Conservation (phyloP, 2,888 invertebrate species). For the Agrilus cyanescens region DNA sequence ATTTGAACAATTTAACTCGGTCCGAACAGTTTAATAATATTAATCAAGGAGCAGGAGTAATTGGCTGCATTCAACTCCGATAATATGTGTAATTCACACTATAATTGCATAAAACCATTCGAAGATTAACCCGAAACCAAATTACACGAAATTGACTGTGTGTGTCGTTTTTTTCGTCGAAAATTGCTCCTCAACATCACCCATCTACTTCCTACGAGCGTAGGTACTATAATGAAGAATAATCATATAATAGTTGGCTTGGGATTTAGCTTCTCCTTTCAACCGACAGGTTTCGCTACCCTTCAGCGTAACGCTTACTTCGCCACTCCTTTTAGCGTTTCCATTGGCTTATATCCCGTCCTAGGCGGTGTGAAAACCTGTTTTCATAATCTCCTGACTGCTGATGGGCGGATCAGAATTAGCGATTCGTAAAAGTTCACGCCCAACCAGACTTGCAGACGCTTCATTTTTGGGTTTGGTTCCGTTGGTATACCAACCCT, state of each 20-base stretch:
- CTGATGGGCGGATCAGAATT: slow-evolving; percentile 2
- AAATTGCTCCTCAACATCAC: slow-evolving; percentile 34
- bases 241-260: slow-evolving; percentile 40
- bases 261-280: slow-evolving; percentile 30
- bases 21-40: slow-evolving; percentile 15
- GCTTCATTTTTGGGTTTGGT: slow-evolving; percentile 35
- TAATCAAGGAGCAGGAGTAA: slow-evolving; percentile 20
- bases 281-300: slow-evolving; percentile 34
- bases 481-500: slow-evolving; percentile 10
- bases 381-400: slow-evolving; percentile 19
- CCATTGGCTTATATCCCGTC: slow-evolving; percentile 22
- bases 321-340: slow-evolving; percentile 19
- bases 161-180: slow-evolving; percentile 36
- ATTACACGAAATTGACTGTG: slow-evolving; percentile 38
- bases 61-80: slow-evolving; percentile 29
- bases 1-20: slow-evolving; percentile 15
- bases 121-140: slow-evolving; percentile 37
- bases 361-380: slow-evolving; percentile 22
- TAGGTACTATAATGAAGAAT: slow-evolving; percentile 41
- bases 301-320: slow-evolving; percentile 25
- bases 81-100: slow-evolving; percentile 39
- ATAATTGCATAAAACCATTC: slow-evolving; percentile 37
- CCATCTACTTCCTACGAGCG: slow-evolving; percentile 40
- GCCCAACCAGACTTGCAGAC: slow-evolving; percentile 33
- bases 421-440: slow-evolving; percentile 17